phyloP scores from a whole-genome alignment of 2,888 invertebrate species.

The Coecobrya sp. region DNA sequence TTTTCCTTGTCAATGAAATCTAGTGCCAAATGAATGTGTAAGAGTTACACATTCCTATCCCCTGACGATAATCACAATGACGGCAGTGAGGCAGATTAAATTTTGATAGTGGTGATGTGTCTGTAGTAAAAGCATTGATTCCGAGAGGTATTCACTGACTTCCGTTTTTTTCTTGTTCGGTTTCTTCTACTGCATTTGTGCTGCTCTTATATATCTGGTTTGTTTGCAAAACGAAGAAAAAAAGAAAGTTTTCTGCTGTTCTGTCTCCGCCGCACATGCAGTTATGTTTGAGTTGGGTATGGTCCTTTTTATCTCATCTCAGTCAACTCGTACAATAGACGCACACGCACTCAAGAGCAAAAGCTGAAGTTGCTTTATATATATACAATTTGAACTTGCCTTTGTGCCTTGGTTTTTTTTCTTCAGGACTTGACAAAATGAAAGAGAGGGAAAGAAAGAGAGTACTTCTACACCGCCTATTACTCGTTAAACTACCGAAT shows the following conservation, averaged over 20 bases:
- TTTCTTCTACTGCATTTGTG: neutral
- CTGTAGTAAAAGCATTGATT: too few species aligned
- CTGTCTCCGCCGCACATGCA: neutral
- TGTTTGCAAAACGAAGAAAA: conserved; percentile 56
- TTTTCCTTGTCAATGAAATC: neutral
- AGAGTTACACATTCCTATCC: neutral
- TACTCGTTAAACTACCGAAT: conserved; percentile 47
- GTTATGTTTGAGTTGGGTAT: neutral
- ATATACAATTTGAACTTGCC: conserved; percentile 27
- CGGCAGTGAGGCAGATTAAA: conserved; percentile 18
- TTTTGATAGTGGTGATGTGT: conserved; percentile 12
- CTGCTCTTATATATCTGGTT: conserved; percentile 35
- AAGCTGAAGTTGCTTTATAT: conserved; percentile 5
- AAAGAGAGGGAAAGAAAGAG: conserved; percentile 24
- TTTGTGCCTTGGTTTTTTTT: conserved; percentile 41
- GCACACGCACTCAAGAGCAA: neutral
- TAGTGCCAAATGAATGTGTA: too few species aligned
- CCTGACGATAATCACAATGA: neutral
- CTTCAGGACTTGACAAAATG: neutral
- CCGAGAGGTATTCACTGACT: conserved; percentile 14
- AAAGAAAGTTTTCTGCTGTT: conserved; percentile 46
- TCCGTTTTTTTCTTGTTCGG: neutral
- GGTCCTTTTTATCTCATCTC: neutral
- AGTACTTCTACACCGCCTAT: conserved; percentile 42
- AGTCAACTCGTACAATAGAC: conserved; percentile 12